phyloP scores from a whole-genome alignment of 2,888 invertebrate species.

The Cyrtodaria siliqua region DNA sequence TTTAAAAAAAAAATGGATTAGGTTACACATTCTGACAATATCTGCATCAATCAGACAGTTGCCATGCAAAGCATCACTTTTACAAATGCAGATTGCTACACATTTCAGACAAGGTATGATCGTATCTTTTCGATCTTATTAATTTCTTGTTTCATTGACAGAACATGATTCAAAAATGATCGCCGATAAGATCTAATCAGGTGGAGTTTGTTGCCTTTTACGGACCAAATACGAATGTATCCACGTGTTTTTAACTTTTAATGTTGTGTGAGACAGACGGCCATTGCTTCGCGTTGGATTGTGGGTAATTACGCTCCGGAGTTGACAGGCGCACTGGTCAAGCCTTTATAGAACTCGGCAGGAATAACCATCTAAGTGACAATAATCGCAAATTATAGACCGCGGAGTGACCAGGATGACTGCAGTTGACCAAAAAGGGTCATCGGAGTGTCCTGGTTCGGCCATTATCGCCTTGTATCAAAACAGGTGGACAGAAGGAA shows the following conservation, averaged over 20 bases:
- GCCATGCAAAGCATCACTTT: too few relatives aligned
- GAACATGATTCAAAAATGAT: not conserved
- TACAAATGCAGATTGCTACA: too few relatives aligned
- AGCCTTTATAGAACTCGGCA: conserved; percentile 1
- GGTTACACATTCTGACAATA: too few relatives aligned
- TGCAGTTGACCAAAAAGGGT: conserved; percentile 24
- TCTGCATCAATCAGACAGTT: too few relatives aligned
- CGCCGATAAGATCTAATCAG: conserved; percentile 3
- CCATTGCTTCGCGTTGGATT: too few relatives aligned
- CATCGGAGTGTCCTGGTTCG: conserved; percentile 22
- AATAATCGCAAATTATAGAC: conserved; percentile 50
- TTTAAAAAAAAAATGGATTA: too few relatives aligned
- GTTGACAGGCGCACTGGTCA: not conserved
- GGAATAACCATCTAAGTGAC: conserved; percentile 19
- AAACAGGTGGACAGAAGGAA: conserved; percentile 46
- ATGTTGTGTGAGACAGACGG: conserved; percentile 2
- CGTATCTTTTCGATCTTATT: too few relatives aligned
- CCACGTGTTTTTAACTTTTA: conserved; percentile 2
- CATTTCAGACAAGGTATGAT: too few relatives aligned
- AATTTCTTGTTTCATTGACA: not conserved
- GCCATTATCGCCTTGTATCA: conserved; percentile 31
- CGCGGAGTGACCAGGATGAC: conserved; percentile 16
- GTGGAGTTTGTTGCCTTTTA: conserved; percentile 5
- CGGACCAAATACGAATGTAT: not conserved
- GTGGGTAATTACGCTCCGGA: not conserved